Conservation (phyloP, 2,797 vertebrate species). For the Mastacembelus armatus region DNA sequence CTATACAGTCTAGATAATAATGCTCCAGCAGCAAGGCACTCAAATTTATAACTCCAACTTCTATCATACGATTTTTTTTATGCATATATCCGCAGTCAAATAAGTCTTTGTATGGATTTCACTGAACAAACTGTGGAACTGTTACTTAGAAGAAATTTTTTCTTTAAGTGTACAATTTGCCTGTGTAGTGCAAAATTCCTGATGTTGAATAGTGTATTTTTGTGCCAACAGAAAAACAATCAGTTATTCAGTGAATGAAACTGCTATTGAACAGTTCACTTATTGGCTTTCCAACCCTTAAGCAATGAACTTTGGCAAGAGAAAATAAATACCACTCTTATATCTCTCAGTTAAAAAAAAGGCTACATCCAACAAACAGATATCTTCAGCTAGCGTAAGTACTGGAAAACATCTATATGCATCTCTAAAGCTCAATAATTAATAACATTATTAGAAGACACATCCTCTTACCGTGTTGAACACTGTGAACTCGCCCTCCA, state of each 20-base stretch:
- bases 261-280: not conserved
- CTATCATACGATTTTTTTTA: constrained; percentile 14
- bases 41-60: not conserved
- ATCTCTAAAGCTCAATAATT: no score
- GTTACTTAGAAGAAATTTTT: not conserved
- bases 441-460: no score
- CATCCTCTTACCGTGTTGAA: constrained; percentile 89
- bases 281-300: not conserved
- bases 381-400: no score
- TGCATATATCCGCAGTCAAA: constrained; percentile 4
- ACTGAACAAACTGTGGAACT: not conserved
- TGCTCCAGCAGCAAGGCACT: not conserved
- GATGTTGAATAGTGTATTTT: not conserved
- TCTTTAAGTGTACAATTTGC: not conserved
- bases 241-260: not conserved
- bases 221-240: not conserved
- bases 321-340: no score
- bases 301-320: no score
- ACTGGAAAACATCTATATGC: no score
- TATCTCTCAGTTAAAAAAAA: no score
- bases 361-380: no score
- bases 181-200: not conserved
- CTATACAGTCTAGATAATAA: not conserved
- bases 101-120: not conserved
- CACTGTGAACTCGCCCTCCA: constrained; percentile 95